Evolutionary conservation across 1,140 invertebrate genomes (phyloP), one percentile per base, ranked within the genome.

Genomic region (Drosophila biarmipes): DNA sequence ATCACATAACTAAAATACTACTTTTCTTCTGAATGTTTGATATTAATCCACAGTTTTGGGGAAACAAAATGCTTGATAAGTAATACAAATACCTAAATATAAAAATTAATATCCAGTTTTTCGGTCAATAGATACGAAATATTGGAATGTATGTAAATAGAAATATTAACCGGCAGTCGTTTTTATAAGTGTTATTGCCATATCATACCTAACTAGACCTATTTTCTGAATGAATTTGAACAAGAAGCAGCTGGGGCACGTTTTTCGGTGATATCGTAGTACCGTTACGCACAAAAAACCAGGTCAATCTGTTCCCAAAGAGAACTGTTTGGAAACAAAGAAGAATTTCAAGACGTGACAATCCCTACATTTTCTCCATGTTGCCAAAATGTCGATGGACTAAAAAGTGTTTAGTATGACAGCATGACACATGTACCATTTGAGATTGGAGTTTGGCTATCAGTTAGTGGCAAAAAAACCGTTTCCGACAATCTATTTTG

Each of bases 141-240:
- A n/a, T n/a, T n/a, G n/a, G n/a, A n/a, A n/a, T n/a, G n/a, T n/a
- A n/a, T n/a, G n/a, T n/a, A n/a, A n/a, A n/a, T 42, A 11, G 5
- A 19, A 11, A 42, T 8, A 17, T 43, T 6, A 10, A 42, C 15
- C 15, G 1, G 6, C 7, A 42, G 38, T 3, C 4, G 29, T 42
- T 4, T 1, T 0, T 11, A 17, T 11, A 19, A 42, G 4, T 6
- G 6, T 31, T 51, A 29, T 2, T 52, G n/a, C 35, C 29, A 15
- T 53, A 21, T 64, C 35, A 35, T 29, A 19, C 19, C 7, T 12
- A 34, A n/a, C 38, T 37, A 54, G 61, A 38, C 67, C 54, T 49
- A 72, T 52, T 72, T 59, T 72, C 62, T 72, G n/a, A 72, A 72
- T 72, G 46, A 71, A 37, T 10, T 17, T 10, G n/a, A 21, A 12